Percentiles rank a stretch among this genome's conserved stretches.
These are phyloP conservation scores for Boulengeromyrus knoepffleri DNA, from an alignment of 2,113 vertebrate species.

Conservation along the genomic window DNA sequence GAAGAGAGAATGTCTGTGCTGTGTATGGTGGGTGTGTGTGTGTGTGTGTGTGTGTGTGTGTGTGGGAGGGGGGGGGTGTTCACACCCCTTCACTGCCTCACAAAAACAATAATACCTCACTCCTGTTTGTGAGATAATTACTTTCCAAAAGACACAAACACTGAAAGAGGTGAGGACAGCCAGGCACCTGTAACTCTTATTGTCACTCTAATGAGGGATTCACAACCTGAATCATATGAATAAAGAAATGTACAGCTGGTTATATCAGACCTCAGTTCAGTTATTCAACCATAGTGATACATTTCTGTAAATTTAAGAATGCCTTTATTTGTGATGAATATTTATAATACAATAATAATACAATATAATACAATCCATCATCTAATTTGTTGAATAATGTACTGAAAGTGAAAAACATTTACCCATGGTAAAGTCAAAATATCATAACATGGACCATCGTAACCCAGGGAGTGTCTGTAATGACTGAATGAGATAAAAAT, in stretches of 20 bases:
- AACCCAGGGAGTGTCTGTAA: no score
- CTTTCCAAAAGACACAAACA: conserved; percentile 69
- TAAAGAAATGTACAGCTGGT: background rate
- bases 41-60: background rate
- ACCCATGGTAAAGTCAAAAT: no score
- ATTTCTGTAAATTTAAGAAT: background rate
- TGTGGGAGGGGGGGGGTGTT: background rate
- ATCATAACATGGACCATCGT: no score
- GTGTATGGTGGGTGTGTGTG: conserved; percentile 10
- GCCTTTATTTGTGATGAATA: background rate
- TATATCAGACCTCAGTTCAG: background rate
- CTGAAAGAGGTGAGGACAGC: conserved; percentile 51
- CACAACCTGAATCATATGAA: background rate
- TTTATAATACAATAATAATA: background rate
- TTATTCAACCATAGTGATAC: background rate
- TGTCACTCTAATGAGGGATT: conserved; percentile 37
- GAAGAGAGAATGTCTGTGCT: conserved; percentile 49
- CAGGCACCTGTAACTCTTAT: conserved; percentile 42
- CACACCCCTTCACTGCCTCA: conserved; percentile 50
- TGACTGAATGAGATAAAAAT: background rate
- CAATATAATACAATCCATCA: no score
- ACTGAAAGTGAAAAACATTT: no score
- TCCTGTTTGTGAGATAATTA: conserved; percentile 37
- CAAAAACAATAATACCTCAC: background rate
- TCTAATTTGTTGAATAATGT: no score